Evolutionary conservation across 1,140 invertebrate species (phyloP).

Genomic region (Orius insidiosus): DNA sequence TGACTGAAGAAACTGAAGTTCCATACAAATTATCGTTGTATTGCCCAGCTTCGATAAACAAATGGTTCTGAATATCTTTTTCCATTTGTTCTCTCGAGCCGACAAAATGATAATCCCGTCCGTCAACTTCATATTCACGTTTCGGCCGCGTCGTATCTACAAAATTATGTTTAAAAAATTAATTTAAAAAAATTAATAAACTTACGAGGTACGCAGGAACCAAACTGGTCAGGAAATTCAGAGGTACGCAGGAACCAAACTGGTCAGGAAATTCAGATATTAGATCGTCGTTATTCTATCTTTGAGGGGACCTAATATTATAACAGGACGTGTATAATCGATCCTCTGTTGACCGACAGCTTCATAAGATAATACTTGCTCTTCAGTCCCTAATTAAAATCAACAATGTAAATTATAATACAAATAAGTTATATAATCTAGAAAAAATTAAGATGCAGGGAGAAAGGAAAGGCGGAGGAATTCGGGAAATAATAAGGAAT

Average conservation of each 20-base stretch:
- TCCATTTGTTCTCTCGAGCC: constrained; percentile 96
- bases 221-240: too few species aligned
- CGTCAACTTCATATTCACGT: constrained; percentile 95
- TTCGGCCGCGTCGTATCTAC: constrained; percentile 87
- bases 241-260: constrained; percentile 98
- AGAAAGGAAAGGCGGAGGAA: too few species aligned
- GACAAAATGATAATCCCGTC: constrained; percentile 97
- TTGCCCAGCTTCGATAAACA: constrained; percentile 99
- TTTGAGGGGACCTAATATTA: constrained; percentile 93
- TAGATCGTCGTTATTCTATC: constrained; percentile 96
- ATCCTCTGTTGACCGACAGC: constrained; percentile 79
- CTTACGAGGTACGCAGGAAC: too few species aligned
- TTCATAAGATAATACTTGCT: constrained; percentile 88
- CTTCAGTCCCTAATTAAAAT: constrained; percentile 55
- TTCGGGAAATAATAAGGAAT: background rate
- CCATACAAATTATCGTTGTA: constrained; percentile 99
- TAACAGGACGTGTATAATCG: constrained; percentile 81
- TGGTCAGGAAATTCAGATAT: constrained; percentile 96
- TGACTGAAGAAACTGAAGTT: constrained; percentile 90
- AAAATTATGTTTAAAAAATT: constrained; percentile 16
- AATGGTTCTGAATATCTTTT: constrained; percentile 92
- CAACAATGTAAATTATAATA: background rate
- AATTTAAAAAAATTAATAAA: constrained; percentile 21
- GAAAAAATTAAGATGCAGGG: too few species aligned
- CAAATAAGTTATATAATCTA: background rate